Evolutionary conservation across 2,888 invertebrate species (phyloP).

Genomic region (Subacronicta megacephala): DNA sequence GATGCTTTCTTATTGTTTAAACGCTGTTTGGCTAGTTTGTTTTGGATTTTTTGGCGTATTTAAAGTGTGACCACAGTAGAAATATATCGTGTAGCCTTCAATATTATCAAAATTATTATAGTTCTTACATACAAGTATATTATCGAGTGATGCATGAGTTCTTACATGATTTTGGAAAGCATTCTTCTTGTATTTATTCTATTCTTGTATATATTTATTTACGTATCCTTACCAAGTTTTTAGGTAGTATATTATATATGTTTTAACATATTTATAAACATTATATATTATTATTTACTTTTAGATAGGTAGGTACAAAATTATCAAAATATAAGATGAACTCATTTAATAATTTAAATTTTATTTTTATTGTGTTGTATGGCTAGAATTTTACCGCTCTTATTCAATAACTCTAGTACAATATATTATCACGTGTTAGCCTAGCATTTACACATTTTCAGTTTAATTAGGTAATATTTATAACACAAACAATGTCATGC

Average conservation of each 20-base stretch:
- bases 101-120: conserved; percentile 45
- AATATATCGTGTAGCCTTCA: conserved; percentile 45
- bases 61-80: conserved; percentile 56
- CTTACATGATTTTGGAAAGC: conserved; percentile 85
- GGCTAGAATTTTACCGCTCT: background rate
- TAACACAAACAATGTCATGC: conserved; percentile 29
- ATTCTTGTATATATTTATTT: conserved; percentile 26
- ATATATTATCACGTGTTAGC: background rate
- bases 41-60: conserved; percentile 49
- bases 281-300: conserved; percentile 32
- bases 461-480: too few species aligned
- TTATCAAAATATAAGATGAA: too few species aligned
- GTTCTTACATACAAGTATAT: conserved; percentile 45
- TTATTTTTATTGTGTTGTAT: background rate
- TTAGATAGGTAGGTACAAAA: background rate
- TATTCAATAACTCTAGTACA: conserved; percentile 14
- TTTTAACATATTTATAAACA: conserved; percentile 42
- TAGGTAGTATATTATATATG: conserved; percentile 34
- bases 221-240: conserved; percentile 26
- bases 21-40: conserved; percentile 68
- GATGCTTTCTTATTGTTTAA: conserved; percentile 84
- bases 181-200: conserved; percentile 78
- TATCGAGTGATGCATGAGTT: conserved; percentile 60
- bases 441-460: conserved; percentile 7
- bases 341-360: too few species aligned